Percentiles rank a stretch among this genome's conserved stretches.
phyloP scores from a whole-genome alignment of 2,797 vertebrate species.

The Channallabes apus region DNA sequence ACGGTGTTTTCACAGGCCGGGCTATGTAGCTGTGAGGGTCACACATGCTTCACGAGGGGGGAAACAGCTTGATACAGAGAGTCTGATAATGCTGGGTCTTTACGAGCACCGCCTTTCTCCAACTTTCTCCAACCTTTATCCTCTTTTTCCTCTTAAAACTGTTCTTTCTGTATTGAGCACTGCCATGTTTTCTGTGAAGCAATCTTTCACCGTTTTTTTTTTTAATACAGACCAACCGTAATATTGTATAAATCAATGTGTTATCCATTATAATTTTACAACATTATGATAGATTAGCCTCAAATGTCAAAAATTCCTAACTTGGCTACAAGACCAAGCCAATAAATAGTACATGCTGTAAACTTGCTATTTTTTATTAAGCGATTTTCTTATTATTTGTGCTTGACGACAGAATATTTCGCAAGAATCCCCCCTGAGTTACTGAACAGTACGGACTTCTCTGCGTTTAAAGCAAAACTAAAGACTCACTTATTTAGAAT shows the following conservation, averaged over 20 bases:
- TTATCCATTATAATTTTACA: not conserved
- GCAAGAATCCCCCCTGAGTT: not conserved
- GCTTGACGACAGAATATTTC: not conserved
- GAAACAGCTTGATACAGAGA: slow-evolving; percentile 19
- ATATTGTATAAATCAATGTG: not conserved
- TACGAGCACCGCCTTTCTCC: not conserved
- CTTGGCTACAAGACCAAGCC: not conserved
- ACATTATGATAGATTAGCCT: not conserved
- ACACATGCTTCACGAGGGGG: slow-evolving; percentile 32
- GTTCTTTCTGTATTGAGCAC: not conserved
- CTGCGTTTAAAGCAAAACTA: too few relatives aligned
- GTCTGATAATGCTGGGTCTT: slow-evolving; percentile 3
- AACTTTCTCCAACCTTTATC: slow-evolving; percentile 9
- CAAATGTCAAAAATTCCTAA: not conserved
- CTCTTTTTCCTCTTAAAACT: not conserved
- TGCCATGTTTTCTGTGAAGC: not conserved
- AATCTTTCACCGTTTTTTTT: not conserved
- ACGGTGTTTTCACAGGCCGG: slow-evolving; percentile 51
- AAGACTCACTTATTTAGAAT: too few relatives aligned
- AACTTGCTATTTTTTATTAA: not conserved
- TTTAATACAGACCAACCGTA: not conserved
- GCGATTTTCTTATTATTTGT: not conserved
- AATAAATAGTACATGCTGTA: not conserved
- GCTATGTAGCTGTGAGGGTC: slow-evolving; percentile 34
- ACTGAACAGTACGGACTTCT: too few relatives aligned